Conservation (phyloP, 2,888 invertebrate genomes). For the Litoditis marina region DNA sequence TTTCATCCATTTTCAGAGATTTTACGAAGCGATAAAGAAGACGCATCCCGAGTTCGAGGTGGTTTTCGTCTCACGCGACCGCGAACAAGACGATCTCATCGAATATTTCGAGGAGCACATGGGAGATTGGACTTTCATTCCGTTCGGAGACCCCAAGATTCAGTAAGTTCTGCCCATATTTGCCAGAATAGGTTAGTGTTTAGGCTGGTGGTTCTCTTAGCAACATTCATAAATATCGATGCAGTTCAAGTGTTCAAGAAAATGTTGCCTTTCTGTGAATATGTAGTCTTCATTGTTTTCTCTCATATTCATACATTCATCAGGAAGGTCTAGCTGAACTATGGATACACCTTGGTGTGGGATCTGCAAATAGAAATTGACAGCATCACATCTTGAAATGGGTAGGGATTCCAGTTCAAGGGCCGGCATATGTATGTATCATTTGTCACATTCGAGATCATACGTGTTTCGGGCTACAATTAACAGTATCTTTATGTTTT, state of each 20-base stretch:
- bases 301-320: no score
- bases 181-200: no score
- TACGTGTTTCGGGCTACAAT: background rate
- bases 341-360: no score
- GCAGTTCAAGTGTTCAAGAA: no score
- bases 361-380: no score
- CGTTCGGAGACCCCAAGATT: slow-evolving; percentile 52
- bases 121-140: slow-evolving; percentile 54
- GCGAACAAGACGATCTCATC: slow-evolving; percentile 41
- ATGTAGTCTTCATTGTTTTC: no score
- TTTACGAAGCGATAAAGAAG: slow-evolving; percentile 50
- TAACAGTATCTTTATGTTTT: no score
- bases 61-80: slow-evolving; percentile 57
- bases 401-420: background rate
- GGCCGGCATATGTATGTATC: background rate
- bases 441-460: background rate
- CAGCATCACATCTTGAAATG: no score
- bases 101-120: slow-evolving; percentile 56
- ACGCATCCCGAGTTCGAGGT: slow-evolving; percentile 56
- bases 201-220: no score
- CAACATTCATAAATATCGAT: no score
- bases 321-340: no score
- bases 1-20: slow-evolving; percentile 30
- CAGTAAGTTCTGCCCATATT: slow-evolving; percentile 35
- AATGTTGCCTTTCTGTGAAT: no score